A percentile compares a stretch with the other conserved stretches of the same genome.
Conservation (phyloP, 2,797 vertebrate genomes). For the Gymnoscopelus braueri region DNA sequence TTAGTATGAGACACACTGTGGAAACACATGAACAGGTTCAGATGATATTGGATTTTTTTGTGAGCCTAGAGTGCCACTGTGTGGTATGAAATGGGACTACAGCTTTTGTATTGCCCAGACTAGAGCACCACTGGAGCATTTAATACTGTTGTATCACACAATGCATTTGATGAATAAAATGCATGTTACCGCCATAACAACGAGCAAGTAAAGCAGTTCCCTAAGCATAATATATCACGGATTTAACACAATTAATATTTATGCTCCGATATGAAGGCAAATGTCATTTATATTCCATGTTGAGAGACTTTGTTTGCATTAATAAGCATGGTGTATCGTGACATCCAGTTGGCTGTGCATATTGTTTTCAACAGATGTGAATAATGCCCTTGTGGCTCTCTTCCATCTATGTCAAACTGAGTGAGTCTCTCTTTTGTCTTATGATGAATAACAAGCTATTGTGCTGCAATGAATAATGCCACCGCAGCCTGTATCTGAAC, state of each 20-base stretch:
- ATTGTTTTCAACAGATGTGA: slow-evolving; percentile 80
- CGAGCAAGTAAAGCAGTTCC: slow-evolving; percentile 54
- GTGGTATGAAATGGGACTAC: slow-evolving; percentile 62
- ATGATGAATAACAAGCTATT: slow-evolving; percentile 80
- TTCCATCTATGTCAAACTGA: slow-evolving; percentile 78
- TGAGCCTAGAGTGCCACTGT: slow-evolving; percentile 71
- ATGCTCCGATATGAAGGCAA: slow-evolving; percentile 65
- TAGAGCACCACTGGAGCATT: background rate
- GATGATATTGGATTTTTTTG: slow-evolving; percentile 33
- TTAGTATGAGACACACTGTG: background rate
- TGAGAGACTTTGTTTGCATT: slow-evolving; percentile 76
- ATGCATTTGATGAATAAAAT: slow-evolving; percentile 58
- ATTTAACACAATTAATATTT: slow-evolving; percentile 78
- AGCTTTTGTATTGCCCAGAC: background rate
- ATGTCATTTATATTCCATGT: slow-evolving; percentile 72
- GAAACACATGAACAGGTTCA: background rate
- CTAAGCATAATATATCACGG: slow-evolving; percentile 65
- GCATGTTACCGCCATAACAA: slow-evolving; percentile 55
- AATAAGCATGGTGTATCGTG: slow-evolving; percentile 74
- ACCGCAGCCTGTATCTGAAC: slow-evolving; percentile 50
- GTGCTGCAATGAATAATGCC: slow-evolving; percentile 76
- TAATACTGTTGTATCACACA: slow-evolving; percentile 21
- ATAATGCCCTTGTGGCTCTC: slow-evolving; percentile 76
- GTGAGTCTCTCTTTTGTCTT: slow-evolving; percentile 79
- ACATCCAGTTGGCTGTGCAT: slow-evolving; percentile 74